Evolutionary conservation across 2,888 invertebrate species (phyloP).

Genomic region (Marasmarcha lunaedactyla): DNA sequence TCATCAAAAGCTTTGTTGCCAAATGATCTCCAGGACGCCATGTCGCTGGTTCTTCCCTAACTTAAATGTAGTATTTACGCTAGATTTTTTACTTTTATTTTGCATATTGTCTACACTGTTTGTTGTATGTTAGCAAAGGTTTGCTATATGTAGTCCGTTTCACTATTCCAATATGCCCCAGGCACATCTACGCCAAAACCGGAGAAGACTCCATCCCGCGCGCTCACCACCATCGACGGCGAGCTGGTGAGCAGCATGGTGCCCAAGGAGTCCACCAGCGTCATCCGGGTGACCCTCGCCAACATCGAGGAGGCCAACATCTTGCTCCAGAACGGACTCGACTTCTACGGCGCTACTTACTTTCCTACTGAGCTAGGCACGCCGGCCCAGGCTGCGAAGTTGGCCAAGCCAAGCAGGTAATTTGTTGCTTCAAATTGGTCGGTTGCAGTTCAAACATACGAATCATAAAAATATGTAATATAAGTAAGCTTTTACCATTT

Average conservation of each 20-base stretch:
- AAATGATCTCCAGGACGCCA: no score
- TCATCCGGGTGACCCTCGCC: slow-evolving; percentile 80
- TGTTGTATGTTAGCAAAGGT: no score
- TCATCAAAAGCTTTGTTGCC: no score
- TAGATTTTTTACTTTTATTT: no score
- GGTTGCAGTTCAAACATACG: no score
- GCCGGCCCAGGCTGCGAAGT: slow-evolving; percentile 72
- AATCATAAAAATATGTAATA: no score
- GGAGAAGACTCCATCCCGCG: slow-evolving; percentile 46
- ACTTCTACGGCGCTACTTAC: slow-evolving; percentile 90
- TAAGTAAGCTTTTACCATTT: no score
- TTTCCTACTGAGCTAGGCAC: slow-evolving; percentile 85
- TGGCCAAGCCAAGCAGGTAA: slow-evolving; percentile 66
- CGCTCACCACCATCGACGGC: slow-evolving; percentile 53
- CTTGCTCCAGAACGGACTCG: slow-evolving; percentile 84
- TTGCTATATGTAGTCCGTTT: no score
- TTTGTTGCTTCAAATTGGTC: slow-evolving; percentile 2
- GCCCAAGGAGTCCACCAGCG: slow-evolving; percentile 72
- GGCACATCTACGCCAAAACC: slow-evolving; percentile 58
- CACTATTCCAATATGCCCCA: no score
- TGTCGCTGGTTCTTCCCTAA: no score
- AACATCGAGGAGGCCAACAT: slow-evolving; percentile 82
- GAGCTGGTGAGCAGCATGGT: slow-evolving; percentile 61
- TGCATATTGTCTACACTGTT: no score
- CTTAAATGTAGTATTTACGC: no score